phyloP scores from a whole-genome alignment of 2,888 invertebrate genomes.

The Parascotia fuliginaria region DNA sequence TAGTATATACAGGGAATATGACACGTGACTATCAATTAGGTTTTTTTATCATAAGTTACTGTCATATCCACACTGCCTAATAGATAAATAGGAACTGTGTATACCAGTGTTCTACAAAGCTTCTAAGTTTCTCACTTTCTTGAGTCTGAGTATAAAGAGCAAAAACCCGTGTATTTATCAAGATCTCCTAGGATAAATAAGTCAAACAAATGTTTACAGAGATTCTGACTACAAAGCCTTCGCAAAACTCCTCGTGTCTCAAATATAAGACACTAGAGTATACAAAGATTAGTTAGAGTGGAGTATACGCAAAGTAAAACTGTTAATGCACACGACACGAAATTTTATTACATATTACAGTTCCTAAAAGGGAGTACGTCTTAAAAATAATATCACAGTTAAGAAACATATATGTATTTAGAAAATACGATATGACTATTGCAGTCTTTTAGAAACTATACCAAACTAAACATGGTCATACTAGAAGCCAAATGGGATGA shows the following conservation, averaged over 20 bases:
- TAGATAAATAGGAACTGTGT: neutral
- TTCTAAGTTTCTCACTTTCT: neutral
- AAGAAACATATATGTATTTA: conserved; percentile 56
- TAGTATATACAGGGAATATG: conserved; percentile 1
- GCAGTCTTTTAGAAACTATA: conserved; percentile 68
- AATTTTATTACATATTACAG: conserved; percentile 45
- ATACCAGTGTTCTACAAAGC: conserved; percentile 17
- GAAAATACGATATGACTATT: conserved; percentile 56
- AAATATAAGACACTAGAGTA: conserved; percentile 25
- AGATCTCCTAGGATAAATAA: conserved; percentile 33
- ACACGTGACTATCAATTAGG: too few species aligned
- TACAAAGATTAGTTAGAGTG: conserved; percentile 44
- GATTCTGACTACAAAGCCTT: conserved; percentile 23
- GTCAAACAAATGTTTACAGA: conserved; percentile 31
- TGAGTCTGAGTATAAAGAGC: neutral
- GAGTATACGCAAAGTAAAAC: conserved; percentile 42
- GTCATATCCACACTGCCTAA: neutral
- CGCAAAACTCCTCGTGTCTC: conserved; percentile 29
- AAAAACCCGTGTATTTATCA: neutral
- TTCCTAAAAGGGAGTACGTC: conserved; percentile 46
- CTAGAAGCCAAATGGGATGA: conserved; percentile 58
- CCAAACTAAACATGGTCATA: conserved; percentile 49
- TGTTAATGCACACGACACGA: conserved; percentile 52
- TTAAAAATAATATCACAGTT: conserved; percentile 82
- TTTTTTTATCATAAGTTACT: too few species aligned